These are phyloP conservation scores for Aulostomus chinensis DNA, from an alignment of 2,797 vertebrate genomes.

Conservation along the genomic window DNA sequence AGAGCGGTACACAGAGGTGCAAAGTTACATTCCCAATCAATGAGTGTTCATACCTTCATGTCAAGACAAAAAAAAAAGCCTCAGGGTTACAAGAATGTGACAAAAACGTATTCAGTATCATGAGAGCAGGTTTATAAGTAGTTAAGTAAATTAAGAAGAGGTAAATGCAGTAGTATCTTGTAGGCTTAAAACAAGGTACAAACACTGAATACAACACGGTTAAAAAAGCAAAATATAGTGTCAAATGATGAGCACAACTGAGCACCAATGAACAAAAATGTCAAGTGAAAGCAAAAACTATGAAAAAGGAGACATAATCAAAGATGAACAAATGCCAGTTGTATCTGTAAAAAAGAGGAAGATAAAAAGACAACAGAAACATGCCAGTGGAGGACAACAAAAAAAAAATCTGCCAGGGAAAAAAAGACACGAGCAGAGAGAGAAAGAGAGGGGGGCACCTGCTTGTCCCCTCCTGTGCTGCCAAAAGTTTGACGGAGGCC, in stretches of 20 bases:
- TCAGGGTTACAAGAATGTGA: too few species aligned
- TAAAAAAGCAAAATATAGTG: too few species aligned
- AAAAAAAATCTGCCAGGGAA: constrained; percentile 12
- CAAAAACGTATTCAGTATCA: too few species aligned
- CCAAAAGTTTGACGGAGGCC: constrained; percentile 97
- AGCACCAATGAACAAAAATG: background rate
- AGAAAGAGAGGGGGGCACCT: constrained; percentile 87
- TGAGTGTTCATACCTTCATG: too few species aligned
- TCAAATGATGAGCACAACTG: too few species aligned
- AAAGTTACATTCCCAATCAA: too few species aligned
- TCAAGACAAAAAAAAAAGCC: too few species aligned
- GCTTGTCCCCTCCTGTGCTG: constrained; percentile 94
- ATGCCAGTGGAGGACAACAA: background rate
- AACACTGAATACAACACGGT: too few species aligned
- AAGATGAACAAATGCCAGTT: constrained; percentile 2
- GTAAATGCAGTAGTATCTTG: background rate
- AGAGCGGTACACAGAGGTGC: too few species aligned
- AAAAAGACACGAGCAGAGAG: constrained; percentile 50
- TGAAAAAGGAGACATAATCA: background rate
- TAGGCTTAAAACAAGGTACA: too few species aligned
- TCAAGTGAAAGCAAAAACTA: background rate
- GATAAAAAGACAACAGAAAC: constrained; percentile 17
- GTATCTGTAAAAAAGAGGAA: constrained; percentile 17
- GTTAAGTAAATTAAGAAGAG: too few species aligned
- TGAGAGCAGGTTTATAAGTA: too few species aligned